A percentile compares a stretch with the other conserved stretches of the same genome.
Evolutionary conservation across 2,113 vertebrate genomes (phyloP).

Genomic region (Urocynchramus pylzowi): DNA sequence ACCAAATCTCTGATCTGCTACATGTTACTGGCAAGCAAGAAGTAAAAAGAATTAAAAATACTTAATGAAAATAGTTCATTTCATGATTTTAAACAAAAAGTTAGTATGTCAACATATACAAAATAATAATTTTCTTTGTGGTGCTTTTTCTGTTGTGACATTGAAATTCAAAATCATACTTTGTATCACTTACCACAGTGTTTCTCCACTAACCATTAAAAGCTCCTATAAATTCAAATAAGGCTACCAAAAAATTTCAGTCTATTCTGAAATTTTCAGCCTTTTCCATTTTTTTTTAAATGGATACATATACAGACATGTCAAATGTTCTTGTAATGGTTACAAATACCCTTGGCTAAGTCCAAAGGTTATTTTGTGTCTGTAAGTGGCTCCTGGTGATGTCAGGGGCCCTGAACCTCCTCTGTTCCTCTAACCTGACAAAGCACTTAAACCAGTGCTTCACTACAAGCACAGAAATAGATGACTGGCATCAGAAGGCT

Average conservation of each 20-base stretch:
- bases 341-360: background rate
- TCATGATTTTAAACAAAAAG: background rate
- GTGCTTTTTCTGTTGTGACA: background rate
- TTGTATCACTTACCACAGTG: background rate
- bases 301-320: background rate
- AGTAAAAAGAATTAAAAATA: background rate
- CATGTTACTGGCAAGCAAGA: background rate
- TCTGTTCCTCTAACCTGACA: background rate
- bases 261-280: background rate
- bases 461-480: background rate
- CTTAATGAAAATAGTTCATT: background rate
- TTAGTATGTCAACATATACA: background rate
- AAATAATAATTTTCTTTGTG: background rate
- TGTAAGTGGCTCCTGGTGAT: background rate
- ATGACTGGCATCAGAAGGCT: background rate
- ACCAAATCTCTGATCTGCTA: background rate
- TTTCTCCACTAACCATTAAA: background rate
- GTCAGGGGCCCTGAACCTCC: background rate
- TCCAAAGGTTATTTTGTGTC: background rate
- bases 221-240: background rate
- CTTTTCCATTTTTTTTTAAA: background rate
- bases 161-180: background rate
- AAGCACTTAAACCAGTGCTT: background rate
- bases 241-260: background rate
- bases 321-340: background rate